Conservation (phyloP, 2,888 invertebrate species). For the Brenthis hecate region DNA sequence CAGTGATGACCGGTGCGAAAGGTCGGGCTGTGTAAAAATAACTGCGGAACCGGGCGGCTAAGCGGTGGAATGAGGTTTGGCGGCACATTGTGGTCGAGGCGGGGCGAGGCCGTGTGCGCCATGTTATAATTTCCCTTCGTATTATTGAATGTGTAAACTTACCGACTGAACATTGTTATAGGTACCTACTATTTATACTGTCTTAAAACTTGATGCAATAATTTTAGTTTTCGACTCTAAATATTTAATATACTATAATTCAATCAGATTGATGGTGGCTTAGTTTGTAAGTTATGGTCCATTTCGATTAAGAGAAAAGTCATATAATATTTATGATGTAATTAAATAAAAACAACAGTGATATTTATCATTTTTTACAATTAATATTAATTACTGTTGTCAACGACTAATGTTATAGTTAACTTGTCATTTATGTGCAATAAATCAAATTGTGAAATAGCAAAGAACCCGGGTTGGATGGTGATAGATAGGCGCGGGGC, state of each 20-base stretch:
- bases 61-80: constrained; percentile 81
- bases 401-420: constrained; percentile 42
- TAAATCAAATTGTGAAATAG: constrained; percentile 12
- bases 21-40: constrained; percentile 82
- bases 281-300: too few species aligned
- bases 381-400: not conserved
- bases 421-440: constrained; percentile 45
- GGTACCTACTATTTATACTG: too few species aligned
- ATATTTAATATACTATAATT: not conserved
- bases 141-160: constrained; percentile 78
- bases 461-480: constrained; percentile 35
- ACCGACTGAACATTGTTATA: constrained; percentile 70
- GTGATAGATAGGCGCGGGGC: constrained; percentile 49
- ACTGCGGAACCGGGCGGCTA: constrained; percentile 81
- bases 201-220: too few species aligned
- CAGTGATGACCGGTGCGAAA: constrained; percentile 81
- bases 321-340: too few species aligned
- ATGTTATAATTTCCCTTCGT: constrained; percentile 81
- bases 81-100: constrained; percentile 80
- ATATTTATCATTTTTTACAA: too few species aligned
- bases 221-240: not conserved
- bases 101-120: constrained; percentile 80
- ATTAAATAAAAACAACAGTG: too few species aligned
- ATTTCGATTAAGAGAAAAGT: too few species aligned
- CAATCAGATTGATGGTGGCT: too few species aligned